These are phyloP conservation scores for Ophioninae sp. DNA, from an alignment of 2,888 invertebrate genomes.

Conservation along the genomic window DNA sequence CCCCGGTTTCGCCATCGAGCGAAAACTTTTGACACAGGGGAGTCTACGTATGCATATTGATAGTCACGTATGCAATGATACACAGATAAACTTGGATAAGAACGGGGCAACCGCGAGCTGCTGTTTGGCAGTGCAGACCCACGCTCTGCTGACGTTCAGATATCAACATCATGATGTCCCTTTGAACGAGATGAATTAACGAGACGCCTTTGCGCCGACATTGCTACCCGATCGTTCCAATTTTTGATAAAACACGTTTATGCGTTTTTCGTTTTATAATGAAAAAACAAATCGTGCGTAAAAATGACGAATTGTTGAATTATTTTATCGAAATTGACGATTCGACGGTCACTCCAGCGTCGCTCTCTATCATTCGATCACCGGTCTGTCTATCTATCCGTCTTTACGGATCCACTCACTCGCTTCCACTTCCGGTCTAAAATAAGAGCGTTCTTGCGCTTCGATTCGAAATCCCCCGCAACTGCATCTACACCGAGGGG, in stretches of 20 bases:
- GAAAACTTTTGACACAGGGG: constrained; percentile 20
- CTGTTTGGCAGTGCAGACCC: constrained; percentile 42
- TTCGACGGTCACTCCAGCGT: background rate
- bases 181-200: constrained; percentile 42
- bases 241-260: too few species aligned
- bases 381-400: background rate
- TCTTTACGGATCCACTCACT: background rate
- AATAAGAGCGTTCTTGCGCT: background rate
- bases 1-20: constrained; percentile 2
- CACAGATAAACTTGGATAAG: constrained; percentile 26
- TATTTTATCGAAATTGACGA: background rate
- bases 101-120: constrained; percentile 13
- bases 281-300: background rate
- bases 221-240: background rate
- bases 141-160: constrained; percentile 12
- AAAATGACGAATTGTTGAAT: background rate
- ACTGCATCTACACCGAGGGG: background rate
- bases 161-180: constrained; percentile 19
- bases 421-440: background rate
- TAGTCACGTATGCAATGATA: constrained; percentile 9
- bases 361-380: background rate
- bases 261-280: too few species aligned
- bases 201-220: constrained; percentile 22
- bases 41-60: constrained; percentile 31
- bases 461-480: background rate